Percentiles rank a stretch among this genome's conserved stretches.
phyloP scores from a whole-genome alignment of 2,797 vertebrate genomes.

The Alcedo quadribrachys region DNA sequence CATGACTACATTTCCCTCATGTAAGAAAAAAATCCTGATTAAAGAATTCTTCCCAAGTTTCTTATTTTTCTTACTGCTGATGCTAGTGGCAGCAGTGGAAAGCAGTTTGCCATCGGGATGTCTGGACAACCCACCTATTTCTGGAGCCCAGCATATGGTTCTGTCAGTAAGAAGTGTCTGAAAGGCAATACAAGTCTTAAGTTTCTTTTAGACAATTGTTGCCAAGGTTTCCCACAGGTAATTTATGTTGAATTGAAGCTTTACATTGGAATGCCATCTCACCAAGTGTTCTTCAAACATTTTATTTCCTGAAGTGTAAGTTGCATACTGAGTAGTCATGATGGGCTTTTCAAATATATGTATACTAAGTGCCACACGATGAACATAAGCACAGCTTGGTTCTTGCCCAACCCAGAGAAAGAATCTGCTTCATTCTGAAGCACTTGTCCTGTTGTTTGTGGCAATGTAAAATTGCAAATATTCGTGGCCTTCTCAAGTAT shows the following conservation, averaged over 20 bases:
- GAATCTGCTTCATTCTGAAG: neutral
- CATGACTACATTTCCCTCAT: neutral
- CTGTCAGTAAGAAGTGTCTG: neutral
- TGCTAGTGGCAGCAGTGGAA: neutral
- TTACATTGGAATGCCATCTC: neutral
- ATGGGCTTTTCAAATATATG: neutral
- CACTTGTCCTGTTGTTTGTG: neutral
- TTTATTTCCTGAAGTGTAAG: neutral
- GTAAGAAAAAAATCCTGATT: neutral
- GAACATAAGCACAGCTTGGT: neutral
- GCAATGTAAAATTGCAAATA: neutral
- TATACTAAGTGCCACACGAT: neutral
- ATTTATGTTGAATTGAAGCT: neutral
- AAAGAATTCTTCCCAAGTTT: neutral
- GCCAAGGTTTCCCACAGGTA: neutral
- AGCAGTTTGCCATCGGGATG: neutral
- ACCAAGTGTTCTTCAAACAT: neutral
- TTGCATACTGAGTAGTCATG: neutral
- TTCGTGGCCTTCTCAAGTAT: neutral
- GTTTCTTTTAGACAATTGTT: neutral
- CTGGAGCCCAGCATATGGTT: neutral
- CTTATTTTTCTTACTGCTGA: neutral
- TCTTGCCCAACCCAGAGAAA: neutral
- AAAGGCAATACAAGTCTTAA: neutral
- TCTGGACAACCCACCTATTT: neutral